Conservation (phyloP, 2,888 invertebrate species). For the Endotricha flammealis region DNA sequence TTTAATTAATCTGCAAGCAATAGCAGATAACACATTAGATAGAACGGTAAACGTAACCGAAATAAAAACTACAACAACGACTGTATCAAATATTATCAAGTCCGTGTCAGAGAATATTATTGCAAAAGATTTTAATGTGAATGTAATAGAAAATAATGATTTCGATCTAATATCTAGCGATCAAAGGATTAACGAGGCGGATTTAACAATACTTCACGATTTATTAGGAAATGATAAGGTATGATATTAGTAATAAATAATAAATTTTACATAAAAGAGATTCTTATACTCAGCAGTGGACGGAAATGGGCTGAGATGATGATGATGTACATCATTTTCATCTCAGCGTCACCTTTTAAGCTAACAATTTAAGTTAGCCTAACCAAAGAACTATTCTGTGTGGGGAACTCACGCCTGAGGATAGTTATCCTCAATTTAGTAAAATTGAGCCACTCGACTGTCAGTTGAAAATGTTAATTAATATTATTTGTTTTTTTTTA, state of each 20-base stretch:
- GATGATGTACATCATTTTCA: too few relatives aligned
- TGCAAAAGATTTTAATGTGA: slow-evolving; percentile 15
- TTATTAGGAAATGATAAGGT: slow-evolving; percentile 37
- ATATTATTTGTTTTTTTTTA: too few relatives aligned
- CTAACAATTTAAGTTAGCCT: too few relatives aligned
- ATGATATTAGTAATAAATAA: too few relatives aligned
- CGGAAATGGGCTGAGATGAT: too few relatives aligned
- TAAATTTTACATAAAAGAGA: too few relatives aligned
- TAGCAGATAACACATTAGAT: slow-evolving; percentile 31
- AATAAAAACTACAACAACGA: slow-evolving; percentile 20
- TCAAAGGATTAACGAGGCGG: slow-evolving; percentile 20
- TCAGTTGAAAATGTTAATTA: too few relatives aligned
- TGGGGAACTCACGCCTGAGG: too few relatives aligned
- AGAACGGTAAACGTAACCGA: slow-evolving; percentile 27
- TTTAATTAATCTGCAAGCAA: slow-evolving; percentile 38
- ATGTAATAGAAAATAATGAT: slow-evolving; percentile 11
- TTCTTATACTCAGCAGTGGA: too few relatives aligned
- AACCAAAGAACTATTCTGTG: too few relatives aligned
- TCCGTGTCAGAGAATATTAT: slow-evolving; percentile 11
- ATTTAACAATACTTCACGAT: slow-evolving; percentile 36
- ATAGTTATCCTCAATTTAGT: too few relatives aligned
- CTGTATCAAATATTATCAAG: background rate
- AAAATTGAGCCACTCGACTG: background rate
- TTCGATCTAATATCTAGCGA: slow-evolving; percentile 12
- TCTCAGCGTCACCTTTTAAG: too few relatives aligned